Conservation (phyloP, 2,113 vertebrate species). For the Oncorhynchus clarkii region DNA sequence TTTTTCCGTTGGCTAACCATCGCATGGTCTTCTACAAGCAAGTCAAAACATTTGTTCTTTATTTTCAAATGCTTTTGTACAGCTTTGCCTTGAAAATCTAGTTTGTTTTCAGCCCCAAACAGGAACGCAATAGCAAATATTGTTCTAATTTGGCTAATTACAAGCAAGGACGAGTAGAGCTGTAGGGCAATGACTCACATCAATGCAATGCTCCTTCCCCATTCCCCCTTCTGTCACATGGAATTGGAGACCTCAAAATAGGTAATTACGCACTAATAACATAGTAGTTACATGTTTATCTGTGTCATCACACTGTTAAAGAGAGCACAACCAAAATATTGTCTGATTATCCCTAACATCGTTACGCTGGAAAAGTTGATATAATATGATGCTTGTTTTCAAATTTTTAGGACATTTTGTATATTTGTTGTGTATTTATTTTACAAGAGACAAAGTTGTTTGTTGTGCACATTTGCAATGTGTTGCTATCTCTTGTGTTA, state of each 20-base stretch:
- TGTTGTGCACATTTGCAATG: constrained; percentile 56
- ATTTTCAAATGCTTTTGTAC: neutral
- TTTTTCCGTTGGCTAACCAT: constrained; percentile 12
- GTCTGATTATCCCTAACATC: neutral
- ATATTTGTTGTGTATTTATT: constrained; percentile 71
- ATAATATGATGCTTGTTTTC: constrained; percentile 17
- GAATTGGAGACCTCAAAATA: no score
- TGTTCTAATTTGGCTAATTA: no score
- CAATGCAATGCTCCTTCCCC: no score
- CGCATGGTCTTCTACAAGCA: constrained; percentile 1
- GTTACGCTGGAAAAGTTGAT: neutral
- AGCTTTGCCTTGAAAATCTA: neutral
- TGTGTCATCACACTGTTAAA: neutral
- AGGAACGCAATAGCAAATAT: no score
- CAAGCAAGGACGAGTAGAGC: no score
- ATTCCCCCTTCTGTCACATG: no score
- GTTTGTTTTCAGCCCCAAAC: neutral
- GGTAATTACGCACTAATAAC: neutral
- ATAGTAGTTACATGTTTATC: neutral
- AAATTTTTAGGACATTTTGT: constrained; percentile 16
- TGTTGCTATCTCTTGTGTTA: constrained; percentile 62
- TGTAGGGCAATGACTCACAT: no score
- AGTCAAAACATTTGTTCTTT: neutral
- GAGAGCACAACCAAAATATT: neutral
- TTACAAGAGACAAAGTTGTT: constrained; percentile 52